These are phyloP conservation scores for Anableps anableps DNA, from an alignment of 2,797 vertebrate genomes.

Conservation along the genomic window DNA sequence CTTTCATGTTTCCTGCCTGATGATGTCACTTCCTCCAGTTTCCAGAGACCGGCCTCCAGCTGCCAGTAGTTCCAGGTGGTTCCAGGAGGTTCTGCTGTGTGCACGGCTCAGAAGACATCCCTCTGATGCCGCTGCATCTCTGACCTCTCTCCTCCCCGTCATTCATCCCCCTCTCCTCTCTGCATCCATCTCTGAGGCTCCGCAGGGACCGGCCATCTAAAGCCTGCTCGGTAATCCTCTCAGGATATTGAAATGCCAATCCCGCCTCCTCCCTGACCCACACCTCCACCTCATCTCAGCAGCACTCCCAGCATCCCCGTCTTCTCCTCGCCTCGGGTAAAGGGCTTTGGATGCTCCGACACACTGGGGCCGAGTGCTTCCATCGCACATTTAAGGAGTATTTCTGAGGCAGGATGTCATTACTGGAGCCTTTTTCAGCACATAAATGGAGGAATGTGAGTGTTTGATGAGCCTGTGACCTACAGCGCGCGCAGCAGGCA, in stretches of 20 bases:
- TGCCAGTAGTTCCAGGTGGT: neutral
- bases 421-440: conserved; percentile 11
- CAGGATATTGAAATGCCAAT: conserved; percentile 84
- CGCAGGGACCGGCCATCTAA: conserved; percentile 67
- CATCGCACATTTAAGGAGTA: neutral
- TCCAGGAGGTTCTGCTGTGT: neutral
- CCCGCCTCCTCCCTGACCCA: conserved; percentile 67
- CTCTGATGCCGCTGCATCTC: conserved; percentile 24
- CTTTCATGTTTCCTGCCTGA: neutral
- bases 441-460: conserved; percentile 7
- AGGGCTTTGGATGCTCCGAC: conserved; percentile 65
- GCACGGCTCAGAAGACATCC: conserved; percentile 6
- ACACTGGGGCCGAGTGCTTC: conserved; percentile 41
- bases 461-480: neutral
- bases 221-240: conserved; percentile 75
- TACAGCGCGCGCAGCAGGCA: neutral
- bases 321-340: conserved; percentile 61
- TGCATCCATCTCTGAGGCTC: conserved; percentile 66
- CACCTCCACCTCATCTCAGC: conserved; percentile 59
- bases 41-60: neutral
- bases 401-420: conserved; percentile 28
- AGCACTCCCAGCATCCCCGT: conserved; percentile 48
- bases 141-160: conserved; percentile 35
- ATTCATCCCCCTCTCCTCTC: conserved; percentile 31
- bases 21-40: neutral